These are phyloP conservation scores for Parasteatoda lunata DNA, from an alignment of 2,888 invertebrate genomes.

Conservation along the genomic window DNA sequence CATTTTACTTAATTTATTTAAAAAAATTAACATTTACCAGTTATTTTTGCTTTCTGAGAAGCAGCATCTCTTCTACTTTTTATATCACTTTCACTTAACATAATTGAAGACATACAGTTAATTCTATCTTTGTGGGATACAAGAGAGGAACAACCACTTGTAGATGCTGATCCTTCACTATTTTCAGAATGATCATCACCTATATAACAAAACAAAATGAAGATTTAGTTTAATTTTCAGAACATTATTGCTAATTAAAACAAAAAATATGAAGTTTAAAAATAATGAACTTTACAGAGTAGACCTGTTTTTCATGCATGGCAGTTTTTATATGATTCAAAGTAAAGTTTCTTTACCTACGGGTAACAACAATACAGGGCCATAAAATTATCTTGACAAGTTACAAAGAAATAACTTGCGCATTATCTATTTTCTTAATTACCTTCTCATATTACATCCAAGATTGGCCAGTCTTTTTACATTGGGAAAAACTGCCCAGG, in stretches of 20 bases:
- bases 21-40: slow-evolving; percentile 17
- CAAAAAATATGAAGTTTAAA: too few relatives aligned
- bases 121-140: slow-evolving; percentile 61
- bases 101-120: slow-evolving; percentile 25
- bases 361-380: too few relatives aligned
- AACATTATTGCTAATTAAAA: neutral
- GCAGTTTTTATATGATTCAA: too few relatives aligned
- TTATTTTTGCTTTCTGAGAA: slow-evolving; percentile 24
- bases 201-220: slow-evolving; percentile 3
- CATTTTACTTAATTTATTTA: neutral
- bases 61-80: slow-evolving; percentile 26
- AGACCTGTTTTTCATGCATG: too few relatives aligned
- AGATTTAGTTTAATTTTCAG: neutral
- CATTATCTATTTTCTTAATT: too few relatives aligned
- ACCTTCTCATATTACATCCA: too few relatives aligned
- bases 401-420: too few relatives aligned
- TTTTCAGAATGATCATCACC: slow-evolving; percentile 69
- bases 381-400: too few relatives aligned
- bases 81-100: slow-evolving; percentile 25
- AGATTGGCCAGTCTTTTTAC: too few relatives aligned
- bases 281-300: too few relatives aligned
- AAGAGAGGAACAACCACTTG: slow-evolving; percentile 68
- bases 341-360: too few relatives aligned
- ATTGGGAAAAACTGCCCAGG: too few relatives aligned
- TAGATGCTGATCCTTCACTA: slow-evolving; percentile 67